Evolutionary conservation across 92 coral and sea anemone species (phyloP).

Genomic region (Desmophyllum pertusum): DNA sequence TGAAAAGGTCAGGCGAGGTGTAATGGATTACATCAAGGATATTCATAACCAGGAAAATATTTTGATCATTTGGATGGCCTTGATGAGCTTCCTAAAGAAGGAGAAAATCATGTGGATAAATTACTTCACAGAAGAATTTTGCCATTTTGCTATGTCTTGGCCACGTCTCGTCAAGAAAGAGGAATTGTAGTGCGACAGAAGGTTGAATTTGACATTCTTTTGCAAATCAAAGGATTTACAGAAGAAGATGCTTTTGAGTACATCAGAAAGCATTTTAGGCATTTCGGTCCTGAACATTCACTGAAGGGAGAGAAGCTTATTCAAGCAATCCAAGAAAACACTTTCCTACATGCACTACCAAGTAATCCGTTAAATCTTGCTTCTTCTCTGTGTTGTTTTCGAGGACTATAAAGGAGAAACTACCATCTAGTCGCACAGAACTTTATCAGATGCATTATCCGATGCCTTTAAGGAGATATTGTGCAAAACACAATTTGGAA

Average conservation of each 20-base stretch:
- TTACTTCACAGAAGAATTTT: not conserved
- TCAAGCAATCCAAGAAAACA: not conserved
- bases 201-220: not conserved
- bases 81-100: not conserved
- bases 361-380: not conserved
- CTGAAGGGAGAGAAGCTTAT: not conserved
- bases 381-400: not conserved
- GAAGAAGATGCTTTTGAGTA: not conserved
- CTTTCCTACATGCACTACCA: not conserved
- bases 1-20: not conserved
- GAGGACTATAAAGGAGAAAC: not conserved
- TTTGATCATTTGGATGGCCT: slow-evolving; percentile 10
- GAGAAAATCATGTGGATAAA: not conserved
- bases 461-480: not conserved
- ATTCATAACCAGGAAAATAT: not conserved
- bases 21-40: slow-evolving; percentile 3
- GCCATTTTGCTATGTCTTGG: not conserved
- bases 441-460: not conserved
- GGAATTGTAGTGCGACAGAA: not conserved
- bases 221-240: not conserved
- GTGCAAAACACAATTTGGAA: not conserved
- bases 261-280: not conserved
- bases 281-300: not conserved
- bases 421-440: not conserved
- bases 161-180: not conserved